Conservation (phyloP, 2,888 invertebrate genomes). For the Ptilodon capucinus region DNA sequence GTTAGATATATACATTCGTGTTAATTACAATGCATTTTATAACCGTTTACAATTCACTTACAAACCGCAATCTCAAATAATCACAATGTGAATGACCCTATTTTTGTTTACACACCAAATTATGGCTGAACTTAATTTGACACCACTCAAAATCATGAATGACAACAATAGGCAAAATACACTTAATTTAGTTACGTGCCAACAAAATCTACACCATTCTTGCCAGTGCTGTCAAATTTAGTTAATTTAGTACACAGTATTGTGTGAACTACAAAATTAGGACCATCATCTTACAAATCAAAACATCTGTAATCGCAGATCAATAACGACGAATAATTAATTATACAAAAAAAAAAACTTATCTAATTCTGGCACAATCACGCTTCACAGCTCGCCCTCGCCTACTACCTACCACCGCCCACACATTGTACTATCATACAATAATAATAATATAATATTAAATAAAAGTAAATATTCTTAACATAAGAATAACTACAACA, state of each 20-base stretch:
- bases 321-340: slow-evolving; percentile 51
- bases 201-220: too few relatives aligned
- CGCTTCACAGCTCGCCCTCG: slow-evolving; percentile 47
- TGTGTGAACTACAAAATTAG: too few relatives aligned
- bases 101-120: too few relatives aligned
- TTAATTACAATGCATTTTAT: background rate
- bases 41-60: slow-evolving; percentile 4
- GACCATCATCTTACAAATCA: slow-evolving; percentile 22
- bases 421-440: slow-evolving; percentile 34
- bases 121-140: too few relatives aligned
- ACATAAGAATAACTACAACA: slow-evolving; percentile 78
- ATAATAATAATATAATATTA: slow-evolving; percentile 46
- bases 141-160: too few relatives aligned
- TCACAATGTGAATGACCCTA: slow-evolving; percentile 19
- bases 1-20: background rate
- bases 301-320: slow-evolving; percentile 56
- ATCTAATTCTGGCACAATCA: slow-evolving; percentile 69
- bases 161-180: too few relatives aligned
- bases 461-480: slow-evolving; percentile 73
- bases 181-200: too few relatives aligned
- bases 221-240: too few relatives aligned
- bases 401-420: slow-evolving; percentile 42
- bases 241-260: too few relatives aligned
- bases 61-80: slow-evolving; percentile 15
- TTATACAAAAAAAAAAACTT: slow-evolving; percentile 33